phyloP scores from a whole-genome alignment of 2,888 invertebrate species.

The Tipula vernalis region DNA sequence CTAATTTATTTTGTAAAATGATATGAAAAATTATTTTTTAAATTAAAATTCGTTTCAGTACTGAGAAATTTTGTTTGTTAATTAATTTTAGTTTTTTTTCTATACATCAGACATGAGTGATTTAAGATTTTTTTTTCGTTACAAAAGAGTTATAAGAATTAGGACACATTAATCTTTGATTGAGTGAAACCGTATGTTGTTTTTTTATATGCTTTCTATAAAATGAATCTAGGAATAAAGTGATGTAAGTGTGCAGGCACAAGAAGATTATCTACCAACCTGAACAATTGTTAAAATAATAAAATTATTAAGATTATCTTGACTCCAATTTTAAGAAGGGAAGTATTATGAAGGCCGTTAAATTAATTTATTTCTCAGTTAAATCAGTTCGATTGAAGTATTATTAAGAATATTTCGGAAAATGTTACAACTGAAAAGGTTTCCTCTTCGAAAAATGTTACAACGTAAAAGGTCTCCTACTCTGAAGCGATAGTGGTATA shows the following conservation, averaged over 20 bases:
- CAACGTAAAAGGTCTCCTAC: too few species aligned
- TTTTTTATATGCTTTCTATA: background rate
- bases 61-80: background rate
- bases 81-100: background rate
- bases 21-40: background rate
- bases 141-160: slow-evolving; percentile 4
- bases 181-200: background rate
- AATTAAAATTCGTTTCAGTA: background rate
- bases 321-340: too few species aligned
- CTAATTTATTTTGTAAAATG: background rate
- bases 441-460: too few species aligned
- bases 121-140: background rate
- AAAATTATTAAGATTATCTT: too few species aligned
- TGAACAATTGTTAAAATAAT: too few species aligned
- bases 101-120: background rate
- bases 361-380: too few species aligned
- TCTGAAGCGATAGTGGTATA: too few species aligned
- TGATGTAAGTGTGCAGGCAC: background rate
- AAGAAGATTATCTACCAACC: background rate
- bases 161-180: background rate
- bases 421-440: too few species aligned
- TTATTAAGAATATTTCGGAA: too few species aligned
- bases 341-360: too few species aligned
- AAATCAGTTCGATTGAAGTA: too few species aligned
- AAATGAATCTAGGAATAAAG: background rate